A percentile compares a stretch with the other conserved stretches of the same genome.
phyloP scores from a whole-genome alignment of 2,888 invertebrate genomes.

The Apotomis turbidana region DNA sequence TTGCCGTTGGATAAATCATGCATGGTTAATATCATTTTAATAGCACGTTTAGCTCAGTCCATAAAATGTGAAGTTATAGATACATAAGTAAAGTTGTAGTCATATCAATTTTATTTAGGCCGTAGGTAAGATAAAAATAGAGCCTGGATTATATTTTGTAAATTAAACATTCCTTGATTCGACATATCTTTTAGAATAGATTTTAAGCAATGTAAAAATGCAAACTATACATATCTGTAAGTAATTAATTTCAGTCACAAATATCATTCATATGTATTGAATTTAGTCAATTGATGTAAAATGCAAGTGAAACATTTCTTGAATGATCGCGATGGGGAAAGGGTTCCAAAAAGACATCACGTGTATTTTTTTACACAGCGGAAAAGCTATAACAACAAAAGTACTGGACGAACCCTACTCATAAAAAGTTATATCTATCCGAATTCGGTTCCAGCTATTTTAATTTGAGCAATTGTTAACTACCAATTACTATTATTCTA shows the following conservation, averaged over 20 bases:
- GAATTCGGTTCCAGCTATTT: too few relatives aligned
- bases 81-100: not conserved
- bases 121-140: not conserved
- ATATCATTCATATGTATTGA: too few relatives aligned
- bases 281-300: too few relatives aligned
- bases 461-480: too few relatives aligned
- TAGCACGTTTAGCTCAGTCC: conserved; percentile 7
- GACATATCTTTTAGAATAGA: conserved; percentile 8
- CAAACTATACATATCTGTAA: not conserved
- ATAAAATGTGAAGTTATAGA: conserved; percentile 10
- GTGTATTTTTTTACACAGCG: too few relatives aligned
- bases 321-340: too few relatives aligned
- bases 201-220: conserved; percentile 9
- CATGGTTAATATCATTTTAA: not conserved
- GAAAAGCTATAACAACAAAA: too few relatives aligned
- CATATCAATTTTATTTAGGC: not conserved
- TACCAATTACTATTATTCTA: not conserved
- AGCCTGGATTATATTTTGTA: not conserved
- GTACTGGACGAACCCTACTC: too few relatives aligned
- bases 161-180: not conserved
- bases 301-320: too few relatives aligned
- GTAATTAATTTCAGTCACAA: not conserved
- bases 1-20: not conserved
- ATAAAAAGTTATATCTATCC: too few relatives aligned
- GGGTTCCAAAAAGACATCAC: too few relatives aligned